A percentile compares a stretch with the other conserved stretches of the same genome.
Evolutionary conservation across 2,797 vertebrate genomes (phyloP).

Genomic region (Caiman crocodilus): DNA sequence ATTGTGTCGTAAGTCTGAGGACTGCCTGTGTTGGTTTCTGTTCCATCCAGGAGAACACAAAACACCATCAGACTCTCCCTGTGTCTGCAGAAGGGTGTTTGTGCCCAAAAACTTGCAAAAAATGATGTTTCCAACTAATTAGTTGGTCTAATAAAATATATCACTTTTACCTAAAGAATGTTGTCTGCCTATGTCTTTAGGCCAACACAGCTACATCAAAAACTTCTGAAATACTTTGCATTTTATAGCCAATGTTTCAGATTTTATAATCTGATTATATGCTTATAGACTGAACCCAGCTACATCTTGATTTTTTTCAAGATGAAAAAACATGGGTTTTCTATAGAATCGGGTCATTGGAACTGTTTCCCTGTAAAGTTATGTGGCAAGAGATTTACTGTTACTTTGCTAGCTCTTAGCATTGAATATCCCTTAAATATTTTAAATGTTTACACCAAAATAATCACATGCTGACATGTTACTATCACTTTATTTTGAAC

Average conservation of each 20-base stretch:
- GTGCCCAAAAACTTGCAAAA: too few relatives aligned
- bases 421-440: neutral
- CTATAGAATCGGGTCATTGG: neutral
- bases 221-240: neutral
- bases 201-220: too few relatives aligned
- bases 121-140: too few relatives aligned
- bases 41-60: too few relatives aligned
- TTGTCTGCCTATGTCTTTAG: too few relatives aligned
- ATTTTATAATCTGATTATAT: neutral
- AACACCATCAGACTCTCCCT: too few relatives aligned
- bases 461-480: neutral
- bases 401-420: neutral
- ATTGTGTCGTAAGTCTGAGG: too few relatives aligned
- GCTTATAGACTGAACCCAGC: neutral
- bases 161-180: too few relatives aligned
- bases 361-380: neutral
- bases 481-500: neutral
- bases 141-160: too few relatives aligned
- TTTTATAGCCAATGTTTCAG: rapidly evolving
- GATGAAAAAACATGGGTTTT: neutral
- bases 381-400: neutral
- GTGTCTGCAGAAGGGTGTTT: too few relatives aligned
- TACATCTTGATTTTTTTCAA: neutral
- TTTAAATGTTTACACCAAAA: neutral
- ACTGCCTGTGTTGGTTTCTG: too few relatives aligned